Evolutionary conservation across 2,113 vertebrate species (phyloP), one percentile per base, ranked within the genome.

Genomic region (Loxodonta africana): DNA sequence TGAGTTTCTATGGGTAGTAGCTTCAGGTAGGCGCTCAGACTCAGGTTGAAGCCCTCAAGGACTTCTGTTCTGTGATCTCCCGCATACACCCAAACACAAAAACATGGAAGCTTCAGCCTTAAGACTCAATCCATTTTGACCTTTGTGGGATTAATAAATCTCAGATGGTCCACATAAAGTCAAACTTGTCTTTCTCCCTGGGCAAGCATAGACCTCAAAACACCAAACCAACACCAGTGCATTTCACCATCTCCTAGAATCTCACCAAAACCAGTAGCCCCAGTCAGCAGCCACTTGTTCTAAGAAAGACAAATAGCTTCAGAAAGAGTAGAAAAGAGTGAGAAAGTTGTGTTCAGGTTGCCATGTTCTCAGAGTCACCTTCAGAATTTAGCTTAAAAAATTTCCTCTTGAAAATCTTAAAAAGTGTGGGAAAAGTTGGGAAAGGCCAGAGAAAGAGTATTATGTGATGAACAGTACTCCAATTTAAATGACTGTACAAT

Each of bases 321-420:
- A 53, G 33, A 25, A 65, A 83, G 20, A 88, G 3, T 15, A 51
- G 46, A 0, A 60, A n/a, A 37, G 9, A 1, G 3, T 8, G 28
- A 91, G 25, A 25, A 88, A 15, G 23, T 25, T 86, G 30, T n/a
- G 69, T 84, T 28, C 5, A 44, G 9, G 25, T 44, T 73, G 8
- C 18, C 14, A 23, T 63, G 44, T 88, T 65, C n/a, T 28, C 46
- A 82, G 1, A 28, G 17, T 88, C 46, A 81, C n/a, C 30, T 82
- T 93, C 11, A 91, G 44, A 88, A 85, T 78, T 82, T 83, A 76
- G 26, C 81, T 88, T 62, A 26, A 80, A 71, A 76, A 18, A 80
- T 14, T 60, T 48, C 6, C 48, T 48, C 48, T 48, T 48, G 48
- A 48, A 6, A 48, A 48, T 48, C 48, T 48, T 48, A 48, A 48